Evolutionary conservation across 2,888 invertebrate genomes (phyloP).

Genomic region (Agapetus fuscipes): DNA sequence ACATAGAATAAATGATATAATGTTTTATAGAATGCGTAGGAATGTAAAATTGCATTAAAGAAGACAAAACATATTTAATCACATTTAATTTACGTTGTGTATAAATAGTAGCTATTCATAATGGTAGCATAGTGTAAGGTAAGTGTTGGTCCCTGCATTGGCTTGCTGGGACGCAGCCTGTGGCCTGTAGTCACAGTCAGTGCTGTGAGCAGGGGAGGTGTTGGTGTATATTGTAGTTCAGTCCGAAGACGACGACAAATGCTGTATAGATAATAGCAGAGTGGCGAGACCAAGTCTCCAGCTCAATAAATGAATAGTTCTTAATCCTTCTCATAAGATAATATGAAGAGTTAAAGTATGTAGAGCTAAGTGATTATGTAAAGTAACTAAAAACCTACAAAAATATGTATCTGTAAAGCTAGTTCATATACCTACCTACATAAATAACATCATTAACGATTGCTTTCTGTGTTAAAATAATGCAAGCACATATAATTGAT

Average conservation of each 20-base stretch:
- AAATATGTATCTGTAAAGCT: constrained; percentile 22
- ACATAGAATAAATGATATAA: too few species aligned
- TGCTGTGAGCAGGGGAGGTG: too few species aligned
- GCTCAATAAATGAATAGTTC: too few species aligned
- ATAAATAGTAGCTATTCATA: not conserved
- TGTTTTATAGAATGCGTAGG: too few species aligned
- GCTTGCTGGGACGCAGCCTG: not conserved
- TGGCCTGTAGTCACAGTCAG: not conserved
- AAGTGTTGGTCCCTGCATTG: not conserved
- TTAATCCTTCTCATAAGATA: too few species aligned
- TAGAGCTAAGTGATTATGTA: not conserved
- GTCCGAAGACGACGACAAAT: too few species aligned
- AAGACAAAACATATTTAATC: not conserved
- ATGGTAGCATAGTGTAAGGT: not conserved
- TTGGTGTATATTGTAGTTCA: too few species aligned
- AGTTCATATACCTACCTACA: constrained; percentile 43
- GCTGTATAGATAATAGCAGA: constrained; percentile 60
- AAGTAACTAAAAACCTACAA: constrained; percentile 8
- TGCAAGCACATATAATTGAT: not conserved
- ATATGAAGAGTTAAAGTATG: too few species aligned
- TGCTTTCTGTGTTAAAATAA: constrained; percentile 3
- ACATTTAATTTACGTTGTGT: not conserved
- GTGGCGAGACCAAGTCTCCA: too few species aligned
- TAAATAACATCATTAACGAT: not conserved
- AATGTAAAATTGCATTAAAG: too few species aligned